Conservation (phyloP, 2,888 invertebrate genomes). For the Pollenia amentaria region DNA sequence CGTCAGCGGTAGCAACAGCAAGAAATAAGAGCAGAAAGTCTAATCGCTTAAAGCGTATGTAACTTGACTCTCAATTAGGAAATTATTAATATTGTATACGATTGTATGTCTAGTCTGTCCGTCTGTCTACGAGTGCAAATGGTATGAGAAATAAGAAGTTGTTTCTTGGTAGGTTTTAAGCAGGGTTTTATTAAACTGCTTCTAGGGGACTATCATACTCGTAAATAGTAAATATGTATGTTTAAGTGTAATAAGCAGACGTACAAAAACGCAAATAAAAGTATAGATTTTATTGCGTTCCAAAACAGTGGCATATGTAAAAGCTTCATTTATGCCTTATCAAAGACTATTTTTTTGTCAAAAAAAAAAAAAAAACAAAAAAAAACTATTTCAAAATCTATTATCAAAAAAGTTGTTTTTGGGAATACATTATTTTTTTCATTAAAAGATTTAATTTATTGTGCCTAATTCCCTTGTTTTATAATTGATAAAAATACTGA, state of each 20-base stretch:
- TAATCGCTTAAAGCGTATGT: constrained; percentile 66
- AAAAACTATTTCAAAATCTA: no score
- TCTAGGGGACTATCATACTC: constrained; percentile 54
- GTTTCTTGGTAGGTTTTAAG: constrained; percentile 30
- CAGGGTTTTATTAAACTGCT: constrained; percentile 51
- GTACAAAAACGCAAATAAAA: not conserved
- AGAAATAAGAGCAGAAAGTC: constrained; percentile 48
- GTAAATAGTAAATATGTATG: not conserved
- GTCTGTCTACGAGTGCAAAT: not conserved
- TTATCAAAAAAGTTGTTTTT: no score
- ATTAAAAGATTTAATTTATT: no score
- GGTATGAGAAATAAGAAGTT: constrained; percentile 11
- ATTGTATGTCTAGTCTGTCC: constrained; percentile 9
- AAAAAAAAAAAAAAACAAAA: not conserved
- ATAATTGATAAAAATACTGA: no score
- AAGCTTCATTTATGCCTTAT: not conserved
- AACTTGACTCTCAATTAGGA: constrained; percentile 71
- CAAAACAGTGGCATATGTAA: not conserved
- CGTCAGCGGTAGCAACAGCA: constrained; percentile 22
- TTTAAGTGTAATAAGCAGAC: not conserved
- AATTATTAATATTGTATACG: constrained; percentile 44
- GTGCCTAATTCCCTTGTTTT: no score
- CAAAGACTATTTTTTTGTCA: not conserved
- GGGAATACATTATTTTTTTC: no score
- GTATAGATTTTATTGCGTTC: constrained; percentile 3